phyloP scores from a whole-genome alignment of 2,113 vertebrate species.

The Myrmecobius fasciatus region DNA sequence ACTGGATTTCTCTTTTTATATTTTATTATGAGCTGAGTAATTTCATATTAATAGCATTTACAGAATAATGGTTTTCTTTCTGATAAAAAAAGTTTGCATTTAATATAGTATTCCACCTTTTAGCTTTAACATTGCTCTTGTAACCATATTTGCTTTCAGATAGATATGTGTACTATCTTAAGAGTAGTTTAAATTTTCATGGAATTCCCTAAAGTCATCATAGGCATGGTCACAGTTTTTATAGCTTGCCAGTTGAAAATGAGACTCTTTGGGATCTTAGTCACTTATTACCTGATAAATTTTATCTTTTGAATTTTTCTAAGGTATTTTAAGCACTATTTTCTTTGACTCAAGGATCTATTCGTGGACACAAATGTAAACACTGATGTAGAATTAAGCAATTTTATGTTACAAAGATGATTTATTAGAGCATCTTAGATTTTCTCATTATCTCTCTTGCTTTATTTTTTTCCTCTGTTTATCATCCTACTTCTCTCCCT shows the following conservation, averaged over 20 bases:
- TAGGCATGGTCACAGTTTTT: background rate
- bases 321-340: background rate
- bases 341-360: background rate
- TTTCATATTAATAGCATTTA: slow-evolving; percentile 34
- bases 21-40: background rate
- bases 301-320: background rate
- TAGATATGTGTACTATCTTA: background rate
- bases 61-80: background rate
- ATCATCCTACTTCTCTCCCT: background rate
- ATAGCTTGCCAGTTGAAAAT: background rate
- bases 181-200: slow-evolving; percentile 22
- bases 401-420: background rate
- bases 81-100: background rate
- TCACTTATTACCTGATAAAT: background rate
- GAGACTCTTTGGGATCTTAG: background rate
- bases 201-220: background rate
- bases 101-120: slow-evolving; percentile 15
- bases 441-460: background rate
- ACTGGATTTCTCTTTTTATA: slow-evolving; percentile 56
- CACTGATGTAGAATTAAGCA: background rate
- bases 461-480: background rate
- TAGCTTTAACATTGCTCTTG: background rate
- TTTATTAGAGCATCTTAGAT: background rate
- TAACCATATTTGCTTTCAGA: background rate
- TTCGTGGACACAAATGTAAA: background rate